These are phyloP conservation scores for Drosophila repleta DNA, from an alignment of 1,140 invertebrate genomes.

Conservation along the genomic window DNA sequence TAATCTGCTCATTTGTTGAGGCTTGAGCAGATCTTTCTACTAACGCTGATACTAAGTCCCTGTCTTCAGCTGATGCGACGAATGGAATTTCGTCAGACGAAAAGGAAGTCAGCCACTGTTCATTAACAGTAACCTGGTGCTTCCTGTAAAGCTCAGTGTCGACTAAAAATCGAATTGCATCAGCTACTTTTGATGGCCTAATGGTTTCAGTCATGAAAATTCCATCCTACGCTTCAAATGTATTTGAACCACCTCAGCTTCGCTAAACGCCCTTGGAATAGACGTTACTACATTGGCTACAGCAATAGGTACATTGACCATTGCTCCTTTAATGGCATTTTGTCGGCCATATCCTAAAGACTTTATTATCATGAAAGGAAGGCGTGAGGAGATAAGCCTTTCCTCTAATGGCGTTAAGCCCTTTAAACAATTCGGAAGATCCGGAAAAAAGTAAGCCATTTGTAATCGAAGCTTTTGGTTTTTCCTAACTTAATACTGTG, in stretches of 20 bases:
- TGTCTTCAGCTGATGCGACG: too few relatives aligned
- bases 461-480: slow-evolving; percentile 10
- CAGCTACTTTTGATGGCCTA: too few relatives aligned
- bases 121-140: too few relatives aligned
- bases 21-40: too few relatives aligned
- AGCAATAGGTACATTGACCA: slow-evolving; percentile 20
- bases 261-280: not conserved
- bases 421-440: not conserved
- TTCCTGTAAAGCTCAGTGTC: too few relatives aligned
- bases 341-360: slow-evolving; percentile 13
- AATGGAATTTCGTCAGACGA: too few relatives aligned
- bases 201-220: too few relatives aligned
- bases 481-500: not conserved
- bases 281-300: slow-evolving; percentile 10
- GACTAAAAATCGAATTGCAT: too few relatives aligned
- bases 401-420: slow-evolving; percentile 3
- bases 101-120: too few relatives aligned
- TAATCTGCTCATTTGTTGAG: too few relatives aligned
- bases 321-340: slow-evolving; percentile 21
- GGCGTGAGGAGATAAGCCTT: slow-evolving; percentile 7
- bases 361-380: slow-evolving; percentile 31
- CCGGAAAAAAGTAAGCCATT: slow-evolving; percentile 23
- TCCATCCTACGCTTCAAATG: not conserved
- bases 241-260: not conserved
- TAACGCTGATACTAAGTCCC: too few relatives aligned